These are phyloP conservation scores for Cotesia glomerata DNA, from an alignment of 1,140 invertebrate species.

Conservation along the genomic window DNA sequence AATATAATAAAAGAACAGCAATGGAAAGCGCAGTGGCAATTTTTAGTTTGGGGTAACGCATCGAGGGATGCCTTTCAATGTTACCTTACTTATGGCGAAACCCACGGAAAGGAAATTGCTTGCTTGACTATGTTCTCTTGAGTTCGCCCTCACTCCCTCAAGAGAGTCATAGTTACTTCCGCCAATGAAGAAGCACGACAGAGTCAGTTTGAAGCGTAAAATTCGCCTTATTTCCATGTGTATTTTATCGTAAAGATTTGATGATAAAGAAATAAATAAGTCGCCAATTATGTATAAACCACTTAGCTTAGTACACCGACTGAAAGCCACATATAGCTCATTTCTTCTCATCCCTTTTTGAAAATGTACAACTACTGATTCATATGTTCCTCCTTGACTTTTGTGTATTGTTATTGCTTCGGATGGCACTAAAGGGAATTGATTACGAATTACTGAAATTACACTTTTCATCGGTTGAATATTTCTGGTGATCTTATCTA, in stretches of 20 bases:
- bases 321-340: constrained; percentile 30
- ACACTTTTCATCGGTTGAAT: too few species aligned
- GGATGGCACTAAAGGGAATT: constrained; percentile 23
- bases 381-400: too few species aligned
- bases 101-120: too few species aligned
- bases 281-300: constrained; percentile 21
- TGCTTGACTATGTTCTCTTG: too few species aligned
- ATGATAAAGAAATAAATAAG: constrained; percentile 4
- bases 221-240: constrained; percentile 13
- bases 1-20: too few species aligned
- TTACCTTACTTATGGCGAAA: too few species aligned
- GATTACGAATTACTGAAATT: not conserved
- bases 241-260: constrained; percentile 5
- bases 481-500: not conserved
- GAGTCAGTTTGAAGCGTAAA: not conserved
- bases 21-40: too few species aligned
- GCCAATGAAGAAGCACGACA: constrained; percentile 17
- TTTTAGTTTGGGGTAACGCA: too few species aligned
- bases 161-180: too few species aligned
- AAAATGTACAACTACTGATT: constrained; percentile 28
- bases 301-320: constrained; percentile 22
- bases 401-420: constrained; percentile 42
- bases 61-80: too few species aligned
- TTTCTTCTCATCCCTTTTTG: not conserved
- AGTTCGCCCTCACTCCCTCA: too few species aligned